These are phyloP conservation scores for Syrphus vitripennis DNA, from an alignment of 2,888 invertebrate genomes.

Conservation along the genomic window DNA sequence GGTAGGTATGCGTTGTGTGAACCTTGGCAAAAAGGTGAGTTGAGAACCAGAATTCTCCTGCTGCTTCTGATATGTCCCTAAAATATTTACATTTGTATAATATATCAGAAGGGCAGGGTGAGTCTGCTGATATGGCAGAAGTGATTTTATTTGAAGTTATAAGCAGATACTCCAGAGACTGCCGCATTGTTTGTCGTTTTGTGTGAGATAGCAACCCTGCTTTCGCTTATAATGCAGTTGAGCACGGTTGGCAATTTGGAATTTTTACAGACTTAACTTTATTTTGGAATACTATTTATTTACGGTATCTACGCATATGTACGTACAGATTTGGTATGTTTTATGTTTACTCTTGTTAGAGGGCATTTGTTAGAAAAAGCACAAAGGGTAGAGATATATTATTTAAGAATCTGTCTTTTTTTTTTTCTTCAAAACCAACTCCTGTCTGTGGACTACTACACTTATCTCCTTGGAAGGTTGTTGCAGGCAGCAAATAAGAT, in stretches of 20 bases:
- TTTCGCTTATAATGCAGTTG: neutral
- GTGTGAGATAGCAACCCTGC: neutral
- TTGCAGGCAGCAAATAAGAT: no score
- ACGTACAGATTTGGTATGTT: no score
- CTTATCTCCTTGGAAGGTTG: no score
- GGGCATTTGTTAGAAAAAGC: no score
- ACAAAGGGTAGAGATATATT: no score
- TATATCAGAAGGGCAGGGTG: neutral
- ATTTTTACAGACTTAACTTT: neutral
- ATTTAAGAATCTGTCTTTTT: no score
- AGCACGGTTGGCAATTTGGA: neutral
- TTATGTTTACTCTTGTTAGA: no score
- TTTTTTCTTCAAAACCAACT: no score
- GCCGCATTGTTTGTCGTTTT: neutral
- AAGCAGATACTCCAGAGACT: neutral
- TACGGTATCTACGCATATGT: neutral
- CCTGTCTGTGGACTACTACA: no score
- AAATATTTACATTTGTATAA: neutral
- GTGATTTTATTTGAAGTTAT: neutral
- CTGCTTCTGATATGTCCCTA: neutral
- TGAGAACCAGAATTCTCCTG: neutral
- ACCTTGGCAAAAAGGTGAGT: neutral
- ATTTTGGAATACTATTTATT: neutral
- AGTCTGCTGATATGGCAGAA: neutral
- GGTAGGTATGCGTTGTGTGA: neutral